Conservation (phyloP, 2,797 vertebrate genomes). For the Myripristis murdjan region DNA sequence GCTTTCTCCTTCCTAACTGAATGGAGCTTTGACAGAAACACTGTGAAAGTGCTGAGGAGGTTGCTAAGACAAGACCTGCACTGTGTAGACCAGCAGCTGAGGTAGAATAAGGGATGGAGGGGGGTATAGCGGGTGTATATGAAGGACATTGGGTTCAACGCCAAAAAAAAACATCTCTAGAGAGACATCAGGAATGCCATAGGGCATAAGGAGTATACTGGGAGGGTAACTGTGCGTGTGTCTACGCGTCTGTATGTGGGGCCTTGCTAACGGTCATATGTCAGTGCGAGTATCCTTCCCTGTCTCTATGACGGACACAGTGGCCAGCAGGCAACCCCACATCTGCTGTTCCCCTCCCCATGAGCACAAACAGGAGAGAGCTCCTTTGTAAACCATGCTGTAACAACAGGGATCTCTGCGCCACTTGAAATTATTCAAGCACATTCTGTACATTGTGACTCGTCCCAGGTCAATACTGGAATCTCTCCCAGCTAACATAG, state of each 20-base stretch:
- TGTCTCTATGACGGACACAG: not conserved
- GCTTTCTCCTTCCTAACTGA: conserved; percentile 54
- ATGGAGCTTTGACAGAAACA: conserved; percentile 47
- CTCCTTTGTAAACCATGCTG: not conserved
- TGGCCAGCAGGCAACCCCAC: conserved; percentile 27
- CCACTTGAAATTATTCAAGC: conserved; percentile 9
- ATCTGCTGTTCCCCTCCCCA: conserved; percentile 7
- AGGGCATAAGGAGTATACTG: conserved; percentile 34
- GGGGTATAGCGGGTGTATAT: conserved; percentile 2
- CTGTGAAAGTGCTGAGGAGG: conserved; percentile 29
- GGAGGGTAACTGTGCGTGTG: conserved; percentile 14
- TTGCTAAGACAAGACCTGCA: conserved; percentile 54
- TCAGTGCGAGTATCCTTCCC: conserved; percentile 12
- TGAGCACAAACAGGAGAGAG: not conserved
- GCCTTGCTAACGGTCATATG: conserved; percentile 31
- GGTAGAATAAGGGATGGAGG: conserved; percentile 18
- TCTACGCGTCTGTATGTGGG: conserved; percentile 5
- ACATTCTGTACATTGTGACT: not conserved
- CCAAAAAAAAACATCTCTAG: conserved; percentile 29
- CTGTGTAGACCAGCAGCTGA: conserved; percentile 52
- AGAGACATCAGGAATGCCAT: conserved; percentile 36
- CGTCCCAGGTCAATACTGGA: not conserved
- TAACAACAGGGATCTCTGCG: conserved; percentile 2
- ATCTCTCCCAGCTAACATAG: not conserved
- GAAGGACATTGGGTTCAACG: conserved; percentile 13